Evolutionary conservation across 2,888 invertebrate genomes (phyloP), one percentile per base, ranked within the genome.

Genomic region (Silvanus unidentatus): DNA sequence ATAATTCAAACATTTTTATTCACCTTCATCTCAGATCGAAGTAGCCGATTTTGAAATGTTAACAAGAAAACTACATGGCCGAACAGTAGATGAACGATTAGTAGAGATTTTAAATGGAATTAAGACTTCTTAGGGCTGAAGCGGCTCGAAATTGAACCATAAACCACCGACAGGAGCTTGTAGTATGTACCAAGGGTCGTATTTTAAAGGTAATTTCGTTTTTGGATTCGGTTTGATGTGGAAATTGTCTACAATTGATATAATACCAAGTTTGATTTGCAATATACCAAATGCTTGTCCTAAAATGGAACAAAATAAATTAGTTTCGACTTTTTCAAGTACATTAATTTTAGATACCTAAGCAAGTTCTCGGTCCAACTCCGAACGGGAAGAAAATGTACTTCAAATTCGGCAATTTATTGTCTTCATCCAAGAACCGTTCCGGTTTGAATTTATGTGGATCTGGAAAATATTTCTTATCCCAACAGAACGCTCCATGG

Each of bases 31-130:
- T 76, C 73, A 39, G 79, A 75, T 84, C 57, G 86, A 86, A 63
- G 72, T 77, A 30, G 81, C 82, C 1, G 86, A 86, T 63, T 86
- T 86, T 55, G 78, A 78, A 45, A 77, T 81, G 62, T 68, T 86
- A 51, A 77, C 78, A 52, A 75, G 78, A 43, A 78, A 79, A 68
- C 62, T 83, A 40, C 64, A 73, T 11, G 64, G 69, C 1, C 67
- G 79, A 46, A 74, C 74, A 46, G 71, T 80, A 64, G 63, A 70
- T 47, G 65, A 64, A 45, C 74, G 75, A 35, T 64, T 81, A 8
- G 64, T 70, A 29, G 73, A 74, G 62, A 73, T 80, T 56, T 64
- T 81, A 40, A 71, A 73, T 57, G 66, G 66, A 11, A 75, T 80
- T 39, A 63, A 62, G 58, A 59, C 57, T 36, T 57, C 55, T 5